Base-by-base conservation (phyloP, 2,113 vertebrate genomes). In the Mus pahari region DNA sequence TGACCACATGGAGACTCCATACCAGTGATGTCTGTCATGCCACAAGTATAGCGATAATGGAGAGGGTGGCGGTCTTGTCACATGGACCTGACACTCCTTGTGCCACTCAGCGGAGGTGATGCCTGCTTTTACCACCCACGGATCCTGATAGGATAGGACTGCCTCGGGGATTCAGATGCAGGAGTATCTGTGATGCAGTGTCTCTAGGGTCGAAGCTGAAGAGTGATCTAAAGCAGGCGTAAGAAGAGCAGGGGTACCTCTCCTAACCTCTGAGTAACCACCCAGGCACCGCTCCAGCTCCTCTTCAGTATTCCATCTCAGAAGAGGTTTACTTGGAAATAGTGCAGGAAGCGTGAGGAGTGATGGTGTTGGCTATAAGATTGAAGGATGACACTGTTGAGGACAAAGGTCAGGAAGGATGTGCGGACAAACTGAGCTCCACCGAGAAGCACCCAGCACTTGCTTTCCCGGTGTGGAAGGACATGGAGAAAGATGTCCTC, bases 1-100 rank as follows among this genome's bases (percentile, higher is more conserved):
- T 97, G 98, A 98, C 98, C 98, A 98, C 98, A 98, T 98, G 98
- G 98, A 98, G 98, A 97, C 97, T 97, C 84, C 75, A 93, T 97
- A 96, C 97, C 97, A 97, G 97, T 97, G 97, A 98, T 98, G 96
- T 98, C 55, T 75, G 93, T 97, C 93, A 39, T 97, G 98, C 97
- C 97, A 97, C 96, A 96, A 11, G 98, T 98, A 98, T 97, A 97
- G 98, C 98, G 97, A 97, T 97, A 98, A 97, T 98, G 97, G 98
- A 98, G 98, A 96, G 97, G 97, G 96, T 97, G 98, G 98, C 96
- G 97, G 94, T 97, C 98, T 92, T 98, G 98, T 98, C 98, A 97
- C 97, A 95, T 94, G 97, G 98, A 97, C 90, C 20, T 98, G 98
- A 98, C 98, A 98, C 98, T 98, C 97, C 97, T 98, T 96, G 95